Percentiles rank a stretch among this genome's conserved stretches.
These are phyloP conservation scores for Syngnathoides biaculeatus DNA, from an alignment of 2,113 vertebrate species.

Conservation along the genomic window DNA sequence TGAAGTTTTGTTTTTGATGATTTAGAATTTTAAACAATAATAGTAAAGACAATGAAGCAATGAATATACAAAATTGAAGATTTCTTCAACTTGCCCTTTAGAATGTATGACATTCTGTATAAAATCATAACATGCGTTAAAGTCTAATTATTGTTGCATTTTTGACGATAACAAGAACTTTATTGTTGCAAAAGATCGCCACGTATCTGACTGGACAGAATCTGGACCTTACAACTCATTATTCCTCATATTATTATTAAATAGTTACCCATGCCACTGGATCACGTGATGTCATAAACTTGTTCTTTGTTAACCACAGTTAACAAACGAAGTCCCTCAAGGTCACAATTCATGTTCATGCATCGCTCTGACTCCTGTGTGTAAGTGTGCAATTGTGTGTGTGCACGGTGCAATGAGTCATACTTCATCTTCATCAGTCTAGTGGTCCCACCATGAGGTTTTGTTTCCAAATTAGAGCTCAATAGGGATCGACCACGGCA, in stretches of 20 bases:
- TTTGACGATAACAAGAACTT: neutral
- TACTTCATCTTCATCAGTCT: conserved; percentile 60
- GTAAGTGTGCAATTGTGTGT: neutral
- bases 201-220: neutral
- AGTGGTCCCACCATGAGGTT: conserved; percentile 51
- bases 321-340: conserved; percentile 23
- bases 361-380: no score
- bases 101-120: no score
- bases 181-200: neutral
- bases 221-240: neutral
- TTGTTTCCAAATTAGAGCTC: conserved; percentile 59
- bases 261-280: neutral
- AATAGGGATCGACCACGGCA: conserved; percentile 48
- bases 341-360: conserved; percentile 25
- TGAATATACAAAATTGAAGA: no score
- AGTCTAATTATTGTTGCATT: no score
- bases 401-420: conserved; percentile 48
- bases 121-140: no score
- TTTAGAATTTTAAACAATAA: no score
- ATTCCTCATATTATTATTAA: neutral
- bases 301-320: conserved; percentile 26
- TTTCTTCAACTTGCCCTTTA: no score
- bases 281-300: conserved; percentile 7
- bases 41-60: no score
- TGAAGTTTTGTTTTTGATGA: no score